Base-by-base conservation (phyloP, 2,113 vertebrate species). In the Ibidorhyncha struthersii region DNA sequence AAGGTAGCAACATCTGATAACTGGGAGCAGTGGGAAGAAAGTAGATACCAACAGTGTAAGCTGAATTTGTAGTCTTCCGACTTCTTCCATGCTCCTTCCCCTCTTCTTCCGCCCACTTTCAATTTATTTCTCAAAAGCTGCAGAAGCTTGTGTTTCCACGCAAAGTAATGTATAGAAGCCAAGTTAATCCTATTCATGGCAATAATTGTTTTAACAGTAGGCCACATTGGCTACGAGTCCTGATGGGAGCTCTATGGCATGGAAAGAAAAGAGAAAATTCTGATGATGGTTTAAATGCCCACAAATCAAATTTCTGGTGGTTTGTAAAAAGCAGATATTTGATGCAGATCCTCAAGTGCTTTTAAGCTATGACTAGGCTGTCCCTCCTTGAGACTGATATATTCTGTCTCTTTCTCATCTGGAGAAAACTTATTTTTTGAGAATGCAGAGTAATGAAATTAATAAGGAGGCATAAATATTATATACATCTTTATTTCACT, bases 381-480 rank as follows among this genome's bases (percentile, higher is more conserved):
- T 91, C 61, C 36, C 43, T 95, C 69, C 53, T 34, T 1, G 6
- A 55, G 36, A 47, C 21, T 45, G 29, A 26, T 89, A 36, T 6
- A n/a, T 59, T 72, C 29, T 74, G n/a, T 69, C 55, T 73, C 23
- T 15, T 86, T 96, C 78, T 90, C 93, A 69, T 78, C 71, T 69
- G 53, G 76, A 89, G 91, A 95, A 92, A 89, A 55, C 84, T 94
- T 95, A 12, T 86, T 95, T 96, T 88, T 82, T 84, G 96, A 94
- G 86, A 96, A 88, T 94, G 82, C 73, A 36, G 14, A 25, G 90
- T 91, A 95, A 92, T 89, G 74, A 95, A 94, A 71, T 86, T n/a
- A 91, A 76, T 78, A 82, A 94, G 61, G 69, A 91, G 66, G 78
- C 63, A 18, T 56, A 86, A 88, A 71, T 89, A 66, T 92, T 73